Evolutionary conservation across 1,140 invertebrate species (phyloP).

Genomic region (Drosophila ambigua): DNA sequence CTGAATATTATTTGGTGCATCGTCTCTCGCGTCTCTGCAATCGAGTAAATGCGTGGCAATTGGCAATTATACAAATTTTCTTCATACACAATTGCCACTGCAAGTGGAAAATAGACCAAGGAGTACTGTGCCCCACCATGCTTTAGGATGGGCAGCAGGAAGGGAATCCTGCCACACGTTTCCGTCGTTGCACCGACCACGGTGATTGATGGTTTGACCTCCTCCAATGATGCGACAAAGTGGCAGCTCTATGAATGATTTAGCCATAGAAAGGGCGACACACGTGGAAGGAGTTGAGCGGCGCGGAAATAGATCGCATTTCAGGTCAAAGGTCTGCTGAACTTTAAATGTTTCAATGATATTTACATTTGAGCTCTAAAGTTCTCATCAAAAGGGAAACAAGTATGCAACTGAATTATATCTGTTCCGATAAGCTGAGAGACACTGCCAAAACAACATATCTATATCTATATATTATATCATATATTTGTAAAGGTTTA

Average conservation of each 20-base stretch:
- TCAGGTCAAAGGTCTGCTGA: slow-evolving; percentile 63
- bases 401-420: too few species aligned
- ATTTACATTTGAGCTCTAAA: slow-evolving; percentile 61
- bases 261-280: slow-evolving; percentile 4
- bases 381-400: slow-evolving; percentile 24
- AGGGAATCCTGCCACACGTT: not conserved
- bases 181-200: slow-evolving; percentile 10
- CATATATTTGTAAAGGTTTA: too few species aligned
- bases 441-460: not conserved
- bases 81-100: slow-evolving; percentile 64
- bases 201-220: slow-evolving; percentile 73
- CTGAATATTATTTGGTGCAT: slow-evolving; percentile 52
- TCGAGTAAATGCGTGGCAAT: slow-evolving; percentile 78
- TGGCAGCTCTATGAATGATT: slow-evolving; percentile 62
- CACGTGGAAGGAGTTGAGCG: not conserved
- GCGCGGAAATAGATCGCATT: slow-evolving; percentile 11
- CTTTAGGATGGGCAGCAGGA: not conserved
- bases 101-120: slow-evolving; percentile 36
- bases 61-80: slow-evolving; percentile 76
- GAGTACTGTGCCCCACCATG: not conserved
- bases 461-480: too few species aligned
- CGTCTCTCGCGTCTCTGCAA: slow-evolving; percentile 57
- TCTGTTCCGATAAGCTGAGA: slow-evolving; percentile 8
- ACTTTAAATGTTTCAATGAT: slow-evolving; percentile 53
- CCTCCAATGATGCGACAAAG: slow-evolving; percentile 66